Percentiles rank a stretch among this genome's conserved stretches.
Evolutionary conservation across 2,797 vertebrate species (phyloP).

Genomic region (Clangula hyemalis): DNA sequence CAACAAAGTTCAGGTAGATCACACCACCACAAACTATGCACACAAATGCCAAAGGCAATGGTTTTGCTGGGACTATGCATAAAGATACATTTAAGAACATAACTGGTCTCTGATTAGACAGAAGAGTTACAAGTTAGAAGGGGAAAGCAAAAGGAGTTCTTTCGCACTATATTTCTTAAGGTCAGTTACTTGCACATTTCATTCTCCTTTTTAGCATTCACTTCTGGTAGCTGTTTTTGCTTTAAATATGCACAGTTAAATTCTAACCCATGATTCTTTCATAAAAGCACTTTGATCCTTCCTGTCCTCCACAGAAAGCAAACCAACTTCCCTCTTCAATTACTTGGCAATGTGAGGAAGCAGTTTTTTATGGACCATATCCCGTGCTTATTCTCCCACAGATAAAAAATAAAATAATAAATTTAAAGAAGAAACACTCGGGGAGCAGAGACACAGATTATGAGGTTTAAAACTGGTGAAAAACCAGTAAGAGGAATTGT

Average conservation of each 20-base stretch:
- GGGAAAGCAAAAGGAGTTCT: not conserved
- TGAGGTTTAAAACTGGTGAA: not conserved
- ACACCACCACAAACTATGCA: not conserved
- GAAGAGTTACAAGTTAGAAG: not conserved
- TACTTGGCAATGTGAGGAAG: not conserved
- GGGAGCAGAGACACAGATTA: not conserved
- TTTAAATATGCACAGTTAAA: not conserved
- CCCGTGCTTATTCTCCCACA: not conserved
- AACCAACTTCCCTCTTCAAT: not conserved
- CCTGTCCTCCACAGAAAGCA: not conserved
- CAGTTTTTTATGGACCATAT: not conserved
- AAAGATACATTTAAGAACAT: not conserved
- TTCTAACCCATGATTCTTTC: not conserved
- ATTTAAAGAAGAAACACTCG: not conserved
- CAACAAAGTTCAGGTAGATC: not conserved
- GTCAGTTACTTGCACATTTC: not conserved
- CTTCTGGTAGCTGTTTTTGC: not conserved
- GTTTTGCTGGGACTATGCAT: not conserved
- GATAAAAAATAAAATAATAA: not conserved
- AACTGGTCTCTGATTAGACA: not conserved
- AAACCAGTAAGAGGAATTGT: not conserved
- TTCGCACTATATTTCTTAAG: rapidly evolving
- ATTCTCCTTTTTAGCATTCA: not conserved
- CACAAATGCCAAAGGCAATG: not conserved
- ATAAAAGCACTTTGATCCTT: not conserved